A percentile compares a stretch with the other conserved stretches of the same genome.
These are phyloP conservation scores for Hoplodrina ambigua DNA, from an alignment of 2,888 invertebrate genomes.

Conservation along the genomic window DNA sequence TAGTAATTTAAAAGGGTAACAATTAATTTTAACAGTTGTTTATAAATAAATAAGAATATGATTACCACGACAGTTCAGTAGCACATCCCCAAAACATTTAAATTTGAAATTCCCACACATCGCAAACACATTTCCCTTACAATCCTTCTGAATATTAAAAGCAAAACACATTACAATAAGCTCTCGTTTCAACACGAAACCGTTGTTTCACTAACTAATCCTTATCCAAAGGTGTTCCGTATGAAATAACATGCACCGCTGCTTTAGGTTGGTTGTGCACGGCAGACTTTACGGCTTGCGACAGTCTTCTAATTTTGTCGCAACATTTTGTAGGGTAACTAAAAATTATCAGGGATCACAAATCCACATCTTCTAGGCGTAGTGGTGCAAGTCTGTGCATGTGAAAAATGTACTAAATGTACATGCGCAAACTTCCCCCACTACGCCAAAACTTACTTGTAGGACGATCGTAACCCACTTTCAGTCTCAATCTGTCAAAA, in stretches of 20 bases:
- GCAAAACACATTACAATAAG: conserved; percentile 54
- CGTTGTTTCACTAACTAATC: conserved; percentile 56
- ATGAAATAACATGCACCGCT: conserved; percentile 66
- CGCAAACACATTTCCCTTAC: conserved; percentile 13
- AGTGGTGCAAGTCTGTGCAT: too few species aligned
- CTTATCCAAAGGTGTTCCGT: conserved; percentile 62
- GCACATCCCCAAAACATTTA: not conserved
- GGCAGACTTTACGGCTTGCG: conserved; percentile 2
- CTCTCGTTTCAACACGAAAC: conserved; percentile 54
- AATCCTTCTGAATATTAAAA: conserved; percentile 54
- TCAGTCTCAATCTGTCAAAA: too few species aligned
- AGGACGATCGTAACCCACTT: too few species aligned
- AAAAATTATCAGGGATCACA: too few species aligned
- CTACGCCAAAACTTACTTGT: too few species aligned
- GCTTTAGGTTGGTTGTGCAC: conserved; percentile 29
- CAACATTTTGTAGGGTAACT: not conserved
- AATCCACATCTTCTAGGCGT: too few species aligned
- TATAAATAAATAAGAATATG: not conserved
- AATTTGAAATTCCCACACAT: conserved; percentile 34
- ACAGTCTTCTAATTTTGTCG: not conserved
- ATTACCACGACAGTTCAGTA: not conserved
- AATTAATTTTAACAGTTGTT: too few species aligned
- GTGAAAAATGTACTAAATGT: too few species aligned
- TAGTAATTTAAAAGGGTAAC: too few species aligned
- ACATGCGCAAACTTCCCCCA: too few species aligned